phyloP scores from a whole-genome alignment of 2,113 vertebrate genomes.

The Syrrhaptes paradoxus region DNA sequence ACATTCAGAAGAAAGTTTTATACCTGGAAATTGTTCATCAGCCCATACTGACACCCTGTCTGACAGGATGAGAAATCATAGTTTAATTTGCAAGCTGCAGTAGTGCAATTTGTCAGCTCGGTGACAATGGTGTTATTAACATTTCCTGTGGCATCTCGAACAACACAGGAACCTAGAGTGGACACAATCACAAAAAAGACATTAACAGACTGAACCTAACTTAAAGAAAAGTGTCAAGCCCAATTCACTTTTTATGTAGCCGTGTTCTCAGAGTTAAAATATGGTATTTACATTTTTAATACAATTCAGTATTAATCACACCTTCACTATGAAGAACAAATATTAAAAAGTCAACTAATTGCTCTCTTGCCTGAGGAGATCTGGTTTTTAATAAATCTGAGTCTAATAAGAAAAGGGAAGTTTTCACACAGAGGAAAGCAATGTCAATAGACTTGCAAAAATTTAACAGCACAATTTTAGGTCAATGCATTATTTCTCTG shows the following conservation, averaged over 20 bases:
- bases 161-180: slow-evolving; percentile 87
- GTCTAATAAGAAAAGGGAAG: not conserved
- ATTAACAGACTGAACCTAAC: not conserved
- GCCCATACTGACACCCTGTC: slow-evolving; percentile 80
- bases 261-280: not conserved
- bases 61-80: slow-evolving; percentile 89
- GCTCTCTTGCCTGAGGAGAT: not conserved
- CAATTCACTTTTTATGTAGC: not conserved
- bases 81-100: slow-evolving; percentile 87
- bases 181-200: not conserved
- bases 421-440: not conserved
- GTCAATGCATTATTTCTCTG: not conserved
- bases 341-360: not conserved
- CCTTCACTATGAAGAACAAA: not conserved
- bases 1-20: not conserved
- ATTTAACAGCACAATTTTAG: not conserved
- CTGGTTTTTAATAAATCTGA: not conserved
- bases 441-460: not conserved
- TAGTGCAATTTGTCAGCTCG: slow-evolving; percentile 83
- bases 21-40: slow-evolving; percentile 91
- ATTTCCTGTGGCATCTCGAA: slow-evolving; percentile 89
- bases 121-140: slow-evolving; percentile 78
- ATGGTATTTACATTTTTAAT: not conserved
- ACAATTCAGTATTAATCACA: not conserved
- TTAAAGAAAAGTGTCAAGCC: not conserved